A percentile compares a stretch with the other conserved stretches of the same genome.
Evolutionary conservation across 2,888 invertebrate genomes (phyloP).

Genomic region (Malacosoma neustria): DNA sequence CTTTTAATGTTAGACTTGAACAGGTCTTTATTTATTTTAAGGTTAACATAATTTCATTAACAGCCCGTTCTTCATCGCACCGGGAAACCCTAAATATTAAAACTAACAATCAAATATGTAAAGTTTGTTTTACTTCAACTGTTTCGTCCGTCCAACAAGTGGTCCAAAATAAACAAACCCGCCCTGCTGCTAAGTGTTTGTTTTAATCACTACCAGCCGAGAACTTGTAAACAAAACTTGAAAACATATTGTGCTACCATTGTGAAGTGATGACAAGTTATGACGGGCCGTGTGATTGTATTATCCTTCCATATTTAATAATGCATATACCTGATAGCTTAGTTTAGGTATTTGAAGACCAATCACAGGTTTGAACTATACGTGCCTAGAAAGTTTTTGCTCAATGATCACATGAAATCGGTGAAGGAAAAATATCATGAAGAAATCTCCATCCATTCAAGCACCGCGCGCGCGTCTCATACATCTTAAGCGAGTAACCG

Average conservation of each 20-base stretch:
- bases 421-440: too few relatives aligned
- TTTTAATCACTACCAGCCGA: slow-evolving; percentile 32
- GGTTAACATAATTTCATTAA: not conserved
- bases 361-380: too few relatives aligned
- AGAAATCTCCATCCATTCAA: too few relatives aligned
- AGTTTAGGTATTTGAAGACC: too few relatives aligned
- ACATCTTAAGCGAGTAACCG: too few relatives aligned
- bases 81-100: slow-evolving; percentile 19
- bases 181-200: slow-evolving; percentile 31
- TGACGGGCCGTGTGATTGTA: slow-evolving; percentile 11
- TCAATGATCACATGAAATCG: too few relatives aligned
- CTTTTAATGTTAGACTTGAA: too few relatives aligned
- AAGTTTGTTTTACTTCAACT: slow-evolving; percentile 37
- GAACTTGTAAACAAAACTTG: slow-evolving; percentile 38
- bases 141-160: slow-evolving; percentile 43
- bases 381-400: too few relatives aligned
- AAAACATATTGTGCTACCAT: slow-evolving; percentile 33
- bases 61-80: not conserved
- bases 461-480: too few relatives aligned
- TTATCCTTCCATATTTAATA: not conserved
- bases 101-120: slow-evolving; percentile 30
- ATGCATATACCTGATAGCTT: too few relatives aligned
- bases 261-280: slow-evolving; percentile 36
- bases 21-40: slow-evolving; percentile 6
- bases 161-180: slow-evolving; percentile 43